phyloP scores from a whole-genome alignment of 2,113 vertebrate genomes.

The Brachypodius melanocephalos region DNA sequence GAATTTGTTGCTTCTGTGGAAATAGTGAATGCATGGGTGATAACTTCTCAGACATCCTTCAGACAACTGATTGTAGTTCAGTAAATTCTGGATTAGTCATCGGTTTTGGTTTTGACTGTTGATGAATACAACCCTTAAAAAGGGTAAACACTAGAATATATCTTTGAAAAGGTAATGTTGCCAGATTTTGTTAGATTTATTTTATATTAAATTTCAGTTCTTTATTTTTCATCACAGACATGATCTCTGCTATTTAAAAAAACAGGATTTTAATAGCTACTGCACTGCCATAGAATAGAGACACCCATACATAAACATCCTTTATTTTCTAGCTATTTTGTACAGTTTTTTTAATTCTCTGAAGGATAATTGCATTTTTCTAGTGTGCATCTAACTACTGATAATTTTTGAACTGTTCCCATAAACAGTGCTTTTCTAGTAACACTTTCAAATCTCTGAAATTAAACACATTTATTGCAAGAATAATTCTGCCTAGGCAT shows the following conservation, averaged over 20 bases:
- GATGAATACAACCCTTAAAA: not conserved
- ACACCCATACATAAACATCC: fast-evolving
- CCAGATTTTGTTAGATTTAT: not conserved
- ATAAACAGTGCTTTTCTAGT: not conserved
- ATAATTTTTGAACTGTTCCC: not conserved
- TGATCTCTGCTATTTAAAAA: not conserved
- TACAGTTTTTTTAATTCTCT: not conserved
- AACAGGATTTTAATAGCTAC: not conserved
- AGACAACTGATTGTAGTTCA: not conserved
- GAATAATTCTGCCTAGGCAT: not conserved
- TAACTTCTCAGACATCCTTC: not conserved
- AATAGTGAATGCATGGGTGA: not conserved
- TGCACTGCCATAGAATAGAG: not conserved
- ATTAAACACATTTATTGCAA: not conserved
- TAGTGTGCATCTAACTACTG: not conserved
- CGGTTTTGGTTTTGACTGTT: not conserved
- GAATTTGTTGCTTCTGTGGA: not conserved
- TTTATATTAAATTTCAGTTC: not conserved
- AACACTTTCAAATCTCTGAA: not conserved
- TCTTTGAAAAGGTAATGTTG: not conserved
- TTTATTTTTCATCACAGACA: not conserved
- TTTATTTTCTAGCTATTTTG: not conserved
- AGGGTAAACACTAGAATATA: not conserved
- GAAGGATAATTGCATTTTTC: not conserved
- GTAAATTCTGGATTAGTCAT: not conserved